Conservation (phyloP, 2,797 vertebrate species). For the Bradypus variegatus region DNA sequence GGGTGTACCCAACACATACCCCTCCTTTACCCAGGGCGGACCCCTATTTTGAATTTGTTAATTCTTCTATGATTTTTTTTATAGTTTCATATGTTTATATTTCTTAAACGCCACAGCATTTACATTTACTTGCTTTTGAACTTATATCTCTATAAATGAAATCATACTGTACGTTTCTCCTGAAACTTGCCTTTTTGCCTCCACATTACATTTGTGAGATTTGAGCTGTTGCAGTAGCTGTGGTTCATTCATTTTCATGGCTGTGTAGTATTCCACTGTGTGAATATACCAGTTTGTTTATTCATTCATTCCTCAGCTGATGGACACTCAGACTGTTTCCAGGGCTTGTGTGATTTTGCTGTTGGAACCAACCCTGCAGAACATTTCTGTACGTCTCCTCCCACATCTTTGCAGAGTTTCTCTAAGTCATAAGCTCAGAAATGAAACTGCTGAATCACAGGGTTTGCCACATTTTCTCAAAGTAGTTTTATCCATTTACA, state of each 20-base stretch:
- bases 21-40: neutral
- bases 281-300: neutral
- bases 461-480: neutral
- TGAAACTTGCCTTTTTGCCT: neutral
- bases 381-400: neutral
- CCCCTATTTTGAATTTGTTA: neutral
- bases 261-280: neutral
- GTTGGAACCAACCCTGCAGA: neutral
- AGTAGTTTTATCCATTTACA: neutral
- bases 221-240: neutral
- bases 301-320: neutral
- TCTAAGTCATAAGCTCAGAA: neutral
- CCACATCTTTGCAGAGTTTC: neutral
- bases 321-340: neutral
- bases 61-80: neutral
- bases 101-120: neutral
- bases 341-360: neutral
- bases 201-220: neutral
- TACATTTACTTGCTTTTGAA: neutral
- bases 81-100: neutral
- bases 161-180: neutral
- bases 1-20: neutral
- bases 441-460: neutral
- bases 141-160: neutral
- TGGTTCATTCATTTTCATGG: neutral